These are phyloP conservation scores for Synaphobranchus kaupii DNA, from an alignment of 2,797 vertebrate species.

Conservation along the genomic window DNA sequence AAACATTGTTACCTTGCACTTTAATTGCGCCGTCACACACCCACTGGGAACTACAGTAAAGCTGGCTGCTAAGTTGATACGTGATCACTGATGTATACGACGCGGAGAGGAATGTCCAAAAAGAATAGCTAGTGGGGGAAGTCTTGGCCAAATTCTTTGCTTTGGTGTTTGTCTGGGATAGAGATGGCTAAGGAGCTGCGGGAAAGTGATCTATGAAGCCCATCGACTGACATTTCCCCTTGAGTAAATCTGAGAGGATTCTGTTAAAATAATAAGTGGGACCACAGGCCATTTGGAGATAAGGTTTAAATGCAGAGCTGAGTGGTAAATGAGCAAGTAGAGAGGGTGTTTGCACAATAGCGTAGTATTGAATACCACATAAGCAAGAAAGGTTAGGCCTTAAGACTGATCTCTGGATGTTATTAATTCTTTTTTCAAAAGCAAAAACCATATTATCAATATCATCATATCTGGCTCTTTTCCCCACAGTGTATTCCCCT, in stretches of 20 bases:
- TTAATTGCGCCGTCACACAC: neutral
- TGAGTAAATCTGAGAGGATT: slow-evolving; percentile 28
- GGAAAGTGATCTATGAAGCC: slow-evolving; percentile 24
- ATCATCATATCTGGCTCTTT: neutral
- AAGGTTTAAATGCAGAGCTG: slow-evolving; percentile 9
- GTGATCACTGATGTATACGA: neutral
- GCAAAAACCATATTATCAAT: neutral
- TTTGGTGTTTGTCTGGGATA: slow-evolving; percentile 25
- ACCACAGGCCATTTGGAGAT: slow-evolving; percentile 8
- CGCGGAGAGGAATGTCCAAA: neutral
- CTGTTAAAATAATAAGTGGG: slow-evolving; percentile 28
- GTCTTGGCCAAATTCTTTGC: slow-evolving; percentile 14
- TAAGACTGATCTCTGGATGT: neutral
- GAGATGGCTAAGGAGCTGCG: slow-evolving; percentile 16
- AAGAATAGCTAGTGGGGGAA: slow-evolving; percentile 13
- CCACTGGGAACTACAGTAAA: neutral
- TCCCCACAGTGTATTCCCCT: neutral
- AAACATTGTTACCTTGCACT: slow-evolving; percentile 11
- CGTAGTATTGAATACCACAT: neutral
- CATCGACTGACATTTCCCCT: slow-evolving; percentile 34
- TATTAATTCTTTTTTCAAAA: neutral
- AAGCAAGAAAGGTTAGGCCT: too few relatives aligned
- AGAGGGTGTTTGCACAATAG: neutral
- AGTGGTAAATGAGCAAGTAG: neutral
- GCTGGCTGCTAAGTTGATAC: slow-evolving; percentile 5